These are phyloP conservation scores for Keiferia lycopersicella DNA, from an alignment of 2,888 invertebrate species.

Conservation along the genomic window DNA sequence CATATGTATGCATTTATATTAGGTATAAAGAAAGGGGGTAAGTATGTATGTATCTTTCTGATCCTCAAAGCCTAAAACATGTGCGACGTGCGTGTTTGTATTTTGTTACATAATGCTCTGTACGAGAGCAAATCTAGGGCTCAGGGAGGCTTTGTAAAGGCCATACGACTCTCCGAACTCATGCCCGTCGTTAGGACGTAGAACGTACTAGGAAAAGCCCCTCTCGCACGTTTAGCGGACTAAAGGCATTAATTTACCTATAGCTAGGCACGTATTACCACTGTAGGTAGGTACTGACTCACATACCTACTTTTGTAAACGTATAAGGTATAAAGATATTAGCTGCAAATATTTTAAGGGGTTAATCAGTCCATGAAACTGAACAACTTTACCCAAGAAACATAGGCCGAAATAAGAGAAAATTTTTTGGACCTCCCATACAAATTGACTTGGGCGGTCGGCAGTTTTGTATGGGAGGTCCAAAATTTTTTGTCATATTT, in stretches of 20 bases:
- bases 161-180: slow-evolving; percentile 31
- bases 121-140: slow-evolving; percentile 25
- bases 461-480: too few species aligned
- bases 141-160: slow-evolving; percentile 33
- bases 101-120: slow-evolving; percentile 13
- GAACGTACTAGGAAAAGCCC: background rate
- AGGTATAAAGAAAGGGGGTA: too few species aligned
- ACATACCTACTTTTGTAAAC: background rate
- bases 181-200: slow-evolving; percentile 27
- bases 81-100: background rate
- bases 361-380: too few species aligned
- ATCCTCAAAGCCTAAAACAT: background rate
- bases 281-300: background rate
- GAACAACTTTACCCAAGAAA: too few species aligned
- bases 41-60: background rate
- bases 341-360: too few species aligned
- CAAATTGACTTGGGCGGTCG: too few species aligned
- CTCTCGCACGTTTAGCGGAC: background rate
- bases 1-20: too few species aligned
- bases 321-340: too few species aligned
- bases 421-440: too few species aligned
- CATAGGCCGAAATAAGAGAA: too few species aligned
- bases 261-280: background rate
- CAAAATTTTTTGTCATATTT: too few species aligned
- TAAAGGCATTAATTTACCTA: background rate